Base-by-base conservation (phyloP, 2,113 vertebrate genomes). In the Gambusia holbrooki region DNA sequence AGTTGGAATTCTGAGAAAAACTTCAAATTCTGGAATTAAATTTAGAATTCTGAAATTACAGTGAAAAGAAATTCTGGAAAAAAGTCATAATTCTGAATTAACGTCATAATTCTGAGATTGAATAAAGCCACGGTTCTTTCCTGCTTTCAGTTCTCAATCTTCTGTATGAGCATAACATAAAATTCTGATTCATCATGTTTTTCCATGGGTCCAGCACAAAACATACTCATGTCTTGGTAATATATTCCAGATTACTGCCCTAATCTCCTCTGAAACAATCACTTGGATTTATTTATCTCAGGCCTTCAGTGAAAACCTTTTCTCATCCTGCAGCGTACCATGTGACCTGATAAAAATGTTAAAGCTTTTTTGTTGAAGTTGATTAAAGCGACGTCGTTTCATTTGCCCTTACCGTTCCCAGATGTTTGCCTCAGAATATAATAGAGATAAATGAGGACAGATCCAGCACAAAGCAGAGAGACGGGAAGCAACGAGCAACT, bases 361-460 rank as follows among this genome's bases (percentile, higher is more conserved):
- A 5, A 73, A 72, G 66, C 17, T 29, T 78, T 70, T 70, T 33
- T 37, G 7, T 54, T 80, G 77, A 45, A 54, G 45, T 76, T 78
- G 72, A 79, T 77, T 51, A 60, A 78, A 73, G 60, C n/a, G 10
- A 75, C 48, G 73, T 35, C 1, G 60, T 58, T 71, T 80, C 29
- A 9, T 30, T 12, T 67, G 67, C 60, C 62, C 65, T 73, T 63
- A 32, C 27, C 66, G 22, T 70, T 64, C 77, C 73, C 35, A 58
- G 40, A 61, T 80, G 79, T 74, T 73, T 85, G 37, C 58, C 51
- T 76, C n/a, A 7, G 62, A 72, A 63, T 74, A 69, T 84, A 80
- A 91, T 87, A 37, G 69, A 92, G 85, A 88, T 86, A 72, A 81
- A 89, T 85, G 71, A 19, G 68, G 68, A 35, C 67, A 62, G 35